These are phyloP conservation scores for Bombyx mori DNA, from an alignment of 1,140 invertebrate genomes.

Conservation along the genomic window ASM3026992v2 NC_085129.1:11521501-11522000, in stretches of 20 bases:
- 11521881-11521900: no score
- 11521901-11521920: conserved; percentile 18
- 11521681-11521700: no score
- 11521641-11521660: not conserved
- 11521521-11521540: conserved; percentile 27
- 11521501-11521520: conserved; percentile 44
- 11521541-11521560: conserved; percentile 45
- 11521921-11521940: conserved; percentile 44
- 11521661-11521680: not conserved
- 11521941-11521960: conserved; percentile 47
- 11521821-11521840: no score
- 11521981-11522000: conserved; percentile 55
- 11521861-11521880: no score
- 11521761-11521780: no score
- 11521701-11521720: not conserved
- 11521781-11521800: no score
- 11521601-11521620: not conserved
- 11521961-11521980: conserved; percentile 53
- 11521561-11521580: conserved; percentile 23
- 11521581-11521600: conserved; percentile 12
- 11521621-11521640: not conserved
- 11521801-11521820: no score
- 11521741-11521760: no score
- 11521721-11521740: no score
- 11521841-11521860: no score